Conservation (phyloP, 2,797 vertebrate genomes). For the Clarias platycephalus region DNA sequence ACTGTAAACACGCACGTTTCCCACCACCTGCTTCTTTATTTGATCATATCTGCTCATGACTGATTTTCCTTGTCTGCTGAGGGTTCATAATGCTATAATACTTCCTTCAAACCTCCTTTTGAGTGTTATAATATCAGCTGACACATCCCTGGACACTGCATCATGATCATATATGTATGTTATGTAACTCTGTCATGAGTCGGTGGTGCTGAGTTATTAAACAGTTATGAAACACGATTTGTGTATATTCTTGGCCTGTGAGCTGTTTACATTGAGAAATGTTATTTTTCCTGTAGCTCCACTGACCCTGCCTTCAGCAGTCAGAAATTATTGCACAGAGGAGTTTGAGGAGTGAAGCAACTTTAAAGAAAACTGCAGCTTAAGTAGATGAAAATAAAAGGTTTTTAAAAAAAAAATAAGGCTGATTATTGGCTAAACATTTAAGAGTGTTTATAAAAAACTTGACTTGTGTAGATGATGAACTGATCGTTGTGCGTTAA, state of each 20-base stretch:
- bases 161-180: neutral
- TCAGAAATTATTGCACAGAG: neutral
- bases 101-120: neutral
- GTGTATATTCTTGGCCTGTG: neutral
- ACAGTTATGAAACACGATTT: neutral
- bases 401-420: neutral
- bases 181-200: neutral
- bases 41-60: neutral
- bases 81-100: conserved; percentile 3
- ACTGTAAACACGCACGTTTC: neutral
- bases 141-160: neutral
- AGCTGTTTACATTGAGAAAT: neutral
- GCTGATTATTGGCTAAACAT: neutral
- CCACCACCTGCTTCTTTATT: conserved; percentile 7
- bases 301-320: neutral
- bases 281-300: neutral
- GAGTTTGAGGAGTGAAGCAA: neutral
- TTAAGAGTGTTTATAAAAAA: neutral
- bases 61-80: conserved; percentile 18
- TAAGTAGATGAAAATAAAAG: neutral
- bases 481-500: neutral
- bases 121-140: conserved; percentile 4
- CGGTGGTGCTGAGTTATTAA: neutral
- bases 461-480: neutral
- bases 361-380: neutral